phyloP scores from a whole-genome alignment of 2,797 vertebrate species.

The Cirrhinus mrigala region DNA sequence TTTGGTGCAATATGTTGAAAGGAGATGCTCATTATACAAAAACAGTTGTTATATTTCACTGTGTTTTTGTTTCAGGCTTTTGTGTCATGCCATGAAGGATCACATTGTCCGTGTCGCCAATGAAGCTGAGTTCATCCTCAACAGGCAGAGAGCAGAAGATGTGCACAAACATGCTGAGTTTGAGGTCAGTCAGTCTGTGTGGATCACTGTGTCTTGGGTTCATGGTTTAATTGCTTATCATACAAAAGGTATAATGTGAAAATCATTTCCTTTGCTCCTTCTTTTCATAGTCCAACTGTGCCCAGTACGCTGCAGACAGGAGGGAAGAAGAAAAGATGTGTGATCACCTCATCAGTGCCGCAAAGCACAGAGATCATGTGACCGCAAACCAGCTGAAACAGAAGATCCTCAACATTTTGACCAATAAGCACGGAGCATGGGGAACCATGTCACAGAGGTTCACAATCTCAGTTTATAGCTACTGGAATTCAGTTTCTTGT shows the following conservation, averaged over 20 bases:
- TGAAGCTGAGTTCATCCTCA: constrained; percentile 98
- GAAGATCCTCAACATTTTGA: constrained; percentile 98
- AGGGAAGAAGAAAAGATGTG: constrained; percentile 99
- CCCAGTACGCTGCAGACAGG: constrained; percentile 95
- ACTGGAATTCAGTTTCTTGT: neutral
- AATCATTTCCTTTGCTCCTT: neutral
- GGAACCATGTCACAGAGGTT: constrained; percentile 96
- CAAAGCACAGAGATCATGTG: constrained; percentile 97
- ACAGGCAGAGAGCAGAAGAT: constrained; percentile 96
- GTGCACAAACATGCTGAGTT: constrained; percentile 99
- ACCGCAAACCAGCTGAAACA: constrained; percentile 98
- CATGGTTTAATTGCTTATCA: neutral
- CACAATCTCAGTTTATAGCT: constrained; percentile 47
- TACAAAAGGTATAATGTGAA: neutral
- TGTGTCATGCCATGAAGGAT: constrained; percentile 99
- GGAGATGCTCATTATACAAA: neutral
- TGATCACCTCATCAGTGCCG: constrained; percentile 97
- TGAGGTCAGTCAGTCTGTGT: constrained; percentile 82
- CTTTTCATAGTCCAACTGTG: constrained; percentile 89
- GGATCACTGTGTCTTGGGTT: neutral
- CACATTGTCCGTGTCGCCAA: constrained; percentile 98
- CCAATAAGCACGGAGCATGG: constrained; percentile 99
- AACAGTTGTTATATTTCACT: too few relatives aligned
- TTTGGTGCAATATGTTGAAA: neutral
- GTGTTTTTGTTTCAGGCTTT: constrained; percentile 78